These are phyloP conservation scores for Acleris literana DNA, from an alignment of 2,888 invertebrate genomes.

Conservation along the genomic window DNA sequence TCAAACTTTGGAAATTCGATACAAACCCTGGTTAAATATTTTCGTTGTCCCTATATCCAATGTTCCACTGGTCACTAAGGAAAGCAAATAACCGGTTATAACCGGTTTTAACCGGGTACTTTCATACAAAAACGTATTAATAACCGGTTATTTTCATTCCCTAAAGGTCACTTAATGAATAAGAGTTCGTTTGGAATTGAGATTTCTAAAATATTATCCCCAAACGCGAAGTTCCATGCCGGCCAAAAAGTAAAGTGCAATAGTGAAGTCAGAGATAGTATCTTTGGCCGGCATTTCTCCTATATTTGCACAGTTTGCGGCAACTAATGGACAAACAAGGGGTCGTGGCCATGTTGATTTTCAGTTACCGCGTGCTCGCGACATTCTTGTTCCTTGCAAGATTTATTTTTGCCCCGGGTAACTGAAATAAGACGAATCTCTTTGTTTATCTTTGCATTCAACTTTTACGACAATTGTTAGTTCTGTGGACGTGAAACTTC, in stretches of 20 bases:
- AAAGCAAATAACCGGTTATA: too few species aligned
- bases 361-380: conserved; percentile 69
- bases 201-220: background rate
- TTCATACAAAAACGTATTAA: too few species aligned
- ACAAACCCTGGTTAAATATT: too few species aligned
- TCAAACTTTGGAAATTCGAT: too few species aligned
- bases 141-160: too few species aligned
- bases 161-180: too few species aligned
- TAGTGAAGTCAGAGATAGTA: conserved; percentile 54
- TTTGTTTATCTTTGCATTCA: conserved; percentile 45
- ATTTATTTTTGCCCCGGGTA: conserved; percentile 67
- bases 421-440: conserved; percentile 41
- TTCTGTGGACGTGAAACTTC: conserved; percentile 25
- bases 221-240: conserved; percentile 5
- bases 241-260: conserved; percentile 47
- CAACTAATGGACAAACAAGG: conserved; percentile 82
- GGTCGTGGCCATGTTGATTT: conserved; percentile 74
- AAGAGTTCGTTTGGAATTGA: too few species aligned
- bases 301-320: conserved; percentile 73
- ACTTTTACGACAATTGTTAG: conserved; percentile 39
- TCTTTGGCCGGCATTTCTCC: conserved; percentile 46
- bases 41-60: too few species aligned
- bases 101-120: too few species aligned
- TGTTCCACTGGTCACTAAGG: too few species aligned
- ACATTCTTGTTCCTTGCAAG: conserved; percentile 70